Percentiles rank a stretch among this genome's conserved stretches.
Conservation (phyloP, 1,140 invertebrate species). For the Muscidifurax raptorellus region DNA sequence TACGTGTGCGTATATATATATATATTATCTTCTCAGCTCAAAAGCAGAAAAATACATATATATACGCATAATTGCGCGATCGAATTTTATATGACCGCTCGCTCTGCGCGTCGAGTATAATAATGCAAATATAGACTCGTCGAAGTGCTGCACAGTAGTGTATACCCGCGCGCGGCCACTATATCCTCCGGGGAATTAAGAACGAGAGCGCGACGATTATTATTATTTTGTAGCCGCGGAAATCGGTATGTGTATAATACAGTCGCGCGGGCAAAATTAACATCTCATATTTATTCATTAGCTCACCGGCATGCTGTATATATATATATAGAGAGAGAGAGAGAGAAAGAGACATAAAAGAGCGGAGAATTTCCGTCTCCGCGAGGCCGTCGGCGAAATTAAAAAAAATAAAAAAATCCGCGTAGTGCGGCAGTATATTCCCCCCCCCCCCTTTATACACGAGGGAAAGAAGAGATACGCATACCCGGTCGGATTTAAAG, state of each 20-base stretch:
- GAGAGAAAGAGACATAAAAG: constrained; percentile 2
- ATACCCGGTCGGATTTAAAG: constrained; percentile 17
- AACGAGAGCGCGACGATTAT: neutral
- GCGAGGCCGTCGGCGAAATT: neutral
- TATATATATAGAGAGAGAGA: constrained; percentile 20
- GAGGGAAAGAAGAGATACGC: neutral
- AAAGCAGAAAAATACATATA: neutral
- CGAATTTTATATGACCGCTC: neutral
- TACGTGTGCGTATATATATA: neutral
- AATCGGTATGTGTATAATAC: neutral
- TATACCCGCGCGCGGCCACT: neutral
- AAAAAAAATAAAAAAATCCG: constrained; percentile 6
- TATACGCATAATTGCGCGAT: neutral
- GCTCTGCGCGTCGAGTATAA: neutral
- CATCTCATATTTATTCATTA: constrained; percentile 65
- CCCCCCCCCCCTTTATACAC: too few relatives aligned
- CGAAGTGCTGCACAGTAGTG: neutral
- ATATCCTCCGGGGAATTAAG: neutral
- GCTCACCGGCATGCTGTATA: constrained; percentile 31
- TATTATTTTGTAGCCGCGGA: neutral
- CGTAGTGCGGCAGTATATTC: neutral
- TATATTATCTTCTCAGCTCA: too few relatives aligned
- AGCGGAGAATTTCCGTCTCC: neutral
- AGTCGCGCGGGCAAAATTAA: constrained; percentile 51
- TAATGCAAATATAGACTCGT: neutral